Base-by-base conservation (phyloP, 2,113 vertebrate species). In the Ifrita kowaldi region DNA sequence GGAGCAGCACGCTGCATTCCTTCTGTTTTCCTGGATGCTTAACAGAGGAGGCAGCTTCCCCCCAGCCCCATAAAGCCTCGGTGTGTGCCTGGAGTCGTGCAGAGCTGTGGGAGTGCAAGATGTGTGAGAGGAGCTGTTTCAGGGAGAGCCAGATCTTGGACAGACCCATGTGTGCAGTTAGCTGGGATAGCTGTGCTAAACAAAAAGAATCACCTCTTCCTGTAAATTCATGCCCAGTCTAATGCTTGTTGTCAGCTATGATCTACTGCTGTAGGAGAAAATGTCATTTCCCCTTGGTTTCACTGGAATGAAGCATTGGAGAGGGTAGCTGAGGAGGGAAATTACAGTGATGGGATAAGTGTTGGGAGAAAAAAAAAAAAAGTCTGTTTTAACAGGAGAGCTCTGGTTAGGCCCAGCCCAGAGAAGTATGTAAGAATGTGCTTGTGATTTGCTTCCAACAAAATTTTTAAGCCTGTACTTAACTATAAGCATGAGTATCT, bases 371-470 rank as follows among this genome's bases (percentile, higher is more conserved):
- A 74, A 75, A 67, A 44, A 49, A 76, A 50, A 41, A 5, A 16
- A 6, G 11, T 67, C 46, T 90, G 53, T 89, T 96, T 87, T 84
- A 94, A 84, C 60, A 92, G 71, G 42, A 87, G 92, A 90, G 11
- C 42, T 84, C 75, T 88, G 88, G 90, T 81, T 90, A 95, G 70
- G 73, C 90, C 90, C 76, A 93, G 88, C 92, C 94, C 94, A 95
- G 89, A 85, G 81, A 94, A 85, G 26, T 92, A 90, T 94, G 87
- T 93, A 90, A 96, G 92, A 96, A 97, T 96, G 92, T 94, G 95
- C 95, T 96, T 96, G 90, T 94, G 92, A 94, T 95, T 92, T 93
- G 92, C 92, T 94, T 97, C 95, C 95, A 97, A 94, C 85, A 89
- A 81, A 42, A 81, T 84, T 94, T 91, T 95, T 94, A 90, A 96